Evolutionary conservation across 2,888 invertebrate genomes (phyloP).

Genomic region (Ceramica pisi): DNA sequence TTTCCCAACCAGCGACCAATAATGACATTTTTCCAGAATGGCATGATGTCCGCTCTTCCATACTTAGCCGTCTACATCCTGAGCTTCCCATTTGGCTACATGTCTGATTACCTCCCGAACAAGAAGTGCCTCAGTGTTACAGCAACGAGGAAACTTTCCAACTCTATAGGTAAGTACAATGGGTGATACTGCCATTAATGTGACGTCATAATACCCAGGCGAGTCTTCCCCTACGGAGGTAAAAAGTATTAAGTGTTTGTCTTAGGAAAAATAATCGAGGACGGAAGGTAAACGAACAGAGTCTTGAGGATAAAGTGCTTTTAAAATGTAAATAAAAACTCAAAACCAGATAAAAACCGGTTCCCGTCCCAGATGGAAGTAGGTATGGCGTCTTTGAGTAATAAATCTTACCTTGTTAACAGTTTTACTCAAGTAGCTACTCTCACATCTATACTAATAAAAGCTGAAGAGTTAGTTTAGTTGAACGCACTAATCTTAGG

Average conservation of each 20-base stretch:
- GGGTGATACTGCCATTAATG: not conserved
- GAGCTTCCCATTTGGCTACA: constrained; percentile 72
- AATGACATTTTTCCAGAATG: constrained; percentile 84
- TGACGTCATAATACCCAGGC: not conserved
- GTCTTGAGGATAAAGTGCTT: constrained; percentile 21
- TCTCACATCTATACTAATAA: too few species aligned
- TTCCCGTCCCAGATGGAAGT: not conserved
- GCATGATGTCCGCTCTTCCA: constrained; percentile 92
- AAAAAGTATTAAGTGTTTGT: not conserved
- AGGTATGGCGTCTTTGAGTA: not conserved
- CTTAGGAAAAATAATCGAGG: constrained; percentile 5
- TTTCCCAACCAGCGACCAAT: too few species aligned
- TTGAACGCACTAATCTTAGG: too few species aligned
- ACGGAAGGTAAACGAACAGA: not conserved
- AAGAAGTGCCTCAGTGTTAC: constrained; percentile 85
- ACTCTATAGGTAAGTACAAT: constrained; percentile 71
- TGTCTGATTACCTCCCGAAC: constrained; percentile 90
- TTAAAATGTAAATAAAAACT: constrained; percentile 3
- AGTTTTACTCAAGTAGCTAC: not conserved
- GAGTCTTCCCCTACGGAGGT: constrained; percentile 12
- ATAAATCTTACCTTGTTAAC: not conserved
- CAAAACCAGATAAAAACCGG: constrained; percentile 12
- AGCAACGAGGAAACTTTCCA: constrained; percentile 80
- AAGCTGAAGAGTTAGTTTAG: too few species aligned
- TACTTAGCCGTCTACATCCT: constrained; percentile 93